These are phyloP conservation scores for Nanger granti DNA, from an alignment of 2,113 vertebrate species.

Conservation along the genomic window DNA sequence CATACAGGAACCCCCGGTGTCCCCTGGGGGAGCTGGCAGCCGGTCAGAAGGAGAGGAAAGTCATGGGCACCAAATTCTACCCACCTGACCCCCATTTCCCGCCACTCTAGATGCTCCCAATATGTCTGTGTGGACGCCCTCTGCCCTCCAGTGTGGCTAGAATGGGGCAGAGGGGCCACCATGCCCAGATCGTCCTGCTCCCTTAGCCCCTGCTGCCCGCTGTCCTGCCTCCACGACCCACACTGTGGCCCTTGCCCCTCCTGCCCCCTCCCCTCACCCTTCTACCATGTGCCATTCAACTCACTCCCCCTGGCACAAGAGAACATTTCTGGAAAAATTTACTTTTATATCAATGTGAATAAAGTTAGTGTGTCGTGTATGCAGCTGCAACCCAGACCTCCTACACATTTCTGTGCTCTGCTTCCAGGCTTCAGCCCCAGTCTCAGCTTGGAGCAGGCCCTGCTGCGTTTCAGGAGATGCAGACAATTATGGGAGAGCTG, in stretches of 20 bases:
- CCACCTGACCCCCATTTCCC: neutral
- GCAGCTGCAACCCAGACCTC: constrained; percentile 82
- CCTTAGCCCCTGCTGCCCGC: neutral
- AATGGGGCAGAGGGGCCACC: neutral
- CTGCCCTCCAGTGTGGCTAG: neutral
- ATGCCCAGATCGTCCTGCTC: neutral
- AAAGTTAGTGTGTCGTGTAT: constrained; percentile 90
- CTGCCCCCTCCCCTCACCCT: neutral
- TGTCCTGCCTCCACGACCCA: neutral
- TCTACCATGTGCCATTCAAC: neutral
- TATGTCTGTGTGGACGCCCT: neutral
- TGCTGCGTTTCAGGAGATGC: neutral
- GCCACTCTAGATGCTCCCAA: neutral
- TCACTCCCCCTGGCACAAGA: constrained; percentile 54
- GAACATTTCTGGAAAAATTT: constrained; percentile 88
- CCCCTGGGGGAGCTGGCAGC: neutral
- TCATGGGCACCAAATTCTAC: neutral
- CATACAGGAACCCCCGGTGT: rapidly evolving
- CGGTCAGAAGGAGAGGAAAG: neutral
- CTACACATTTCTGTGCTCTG: neutral
- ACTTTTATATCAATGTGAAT: constrained; percentile 96
- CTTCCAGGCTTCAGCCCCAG: neutral
- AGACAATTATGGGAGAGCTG: neutral
- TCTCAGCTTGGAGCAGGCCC: neutral
- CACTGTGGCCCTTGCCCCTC: neutral